Percentiles rank a stretch among this genome's conserved stretches.
Evolutionary conservation across 2,888 invertebrate species (phyloP).

Genomic region (Chaitophorus viminalis): DNA sequence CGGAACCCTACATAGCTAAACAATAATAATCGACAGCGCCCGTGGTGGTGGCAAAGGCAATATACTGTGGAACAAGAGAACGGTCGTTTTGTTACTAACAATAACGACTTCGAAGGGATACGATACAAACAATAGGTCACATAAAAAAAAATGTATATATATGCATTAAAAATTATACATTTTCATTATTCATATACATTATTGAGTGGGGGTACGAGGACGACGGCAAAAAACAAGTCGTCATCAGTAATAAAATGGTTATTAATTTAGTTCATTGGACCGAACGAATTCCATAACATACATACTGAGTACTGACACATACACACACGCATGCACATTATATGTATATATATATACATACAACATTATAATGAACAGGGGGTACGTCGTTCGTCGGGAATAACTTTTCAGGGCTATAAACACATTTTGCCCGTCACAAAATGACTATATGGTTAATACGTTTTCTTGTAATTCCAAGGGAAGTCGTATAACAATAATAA

Average conservation of each 20-base stretch:
- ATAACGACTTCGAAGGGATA: slow-evolving; percentile 44
- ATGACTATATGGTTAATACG: slow-evolving; percentile 51
- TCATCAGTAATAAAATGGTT: slow-evolving; percentile 57
- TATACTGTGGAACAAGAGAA: not conserved
- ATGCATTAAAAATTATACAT: slow-evolving; percentile 50
- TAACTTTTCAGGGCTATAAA: slow-evolving; percentile 54
- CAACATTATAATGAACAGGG: slow-evolving; percentile 36
- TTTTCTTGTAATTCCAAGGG: slow-evolving; percentile 51
- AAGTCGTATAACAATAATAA: slow-evolving; percentile 55
- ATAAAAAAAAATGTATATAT: slow-evolving; percentile 25
- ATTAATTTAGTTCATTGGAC: slow-evolving; percentile 60
- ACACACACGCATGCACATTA: not conserved
- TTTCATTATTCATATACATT: slow-evolving; percentile 37
- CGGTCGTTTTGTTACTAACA: slow-evolving; percentile 34
- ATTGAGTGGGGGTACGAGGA: not conserved
- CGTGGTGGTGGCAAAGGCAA: not conserved
- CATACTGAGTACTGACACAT: not conserved
- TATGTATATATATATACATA: not conserved
- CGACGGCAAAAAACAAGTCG: slow-evolving; percentile 29
- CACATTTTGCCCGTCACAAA: slow-evolving; percentile 51
- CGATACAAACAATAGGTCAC: slow-evolving; percentile 39
- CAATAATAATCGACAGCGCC: slow-evolving; percentile 12
- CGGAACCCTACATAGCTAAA: not conserved
- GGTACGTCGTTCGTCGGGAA: not conserved
- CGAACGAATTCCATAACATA: slow-evolving; percentile 44